These are phyloP conservation scores for Grantiella picta DNA, from an alignment of 2,113 vertebrate genomes.

Conservation along the genomic window DNA sequence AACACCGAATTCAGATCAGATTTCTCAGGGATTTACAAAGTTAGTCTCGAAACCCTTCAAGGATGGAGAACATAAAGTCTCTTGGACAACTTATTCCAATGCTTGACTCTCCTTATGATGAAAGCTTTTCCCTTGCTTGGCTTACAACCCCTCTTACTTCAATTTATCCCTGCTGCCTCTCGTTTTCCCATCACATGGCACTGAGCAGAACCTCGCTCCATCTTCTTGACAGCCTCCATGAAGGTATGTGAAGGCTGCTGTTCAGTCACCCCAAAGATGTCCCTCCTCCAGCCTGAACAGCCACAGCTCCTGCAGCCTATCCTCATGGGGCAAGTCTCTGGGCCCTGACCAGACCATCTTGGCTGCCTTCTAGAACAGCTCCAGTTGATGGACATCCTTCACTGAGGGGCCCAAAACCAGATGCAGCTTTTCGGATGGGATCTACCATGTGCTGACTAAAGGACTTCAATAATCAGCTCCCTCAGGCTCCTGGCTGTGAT, in stretches of 20 bases:
- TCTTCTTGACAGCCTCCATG: not conserved
- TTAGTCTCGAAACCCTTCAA: not conserved
- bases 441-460: not conserved
- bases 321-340: not conserved
- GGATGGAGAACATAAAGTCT: not conserved
- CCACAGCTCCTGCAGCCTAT: not conserved
- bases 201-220: not conserved
- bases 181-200: not conserved
- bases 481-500: not conserved
- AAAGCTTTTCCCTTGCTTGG: not conserved
- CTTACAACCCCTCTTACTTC: not conserved
- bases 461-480: not conserved
- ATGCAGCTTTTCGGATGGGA: not conserved
- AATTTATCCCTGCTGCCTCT: fast-evolving
- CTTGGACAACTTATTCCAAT: not conserved
- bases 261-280: not conserved
- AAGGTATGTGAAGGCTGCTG: not conserved
- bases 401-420: not conserved
- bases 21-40: not conserved
- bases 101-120: not conserved
- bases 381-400: not conserved
- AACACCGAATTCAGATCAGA: not conserved
- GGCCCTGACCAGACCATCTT: not conserved
- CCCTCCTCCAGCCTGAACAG: not conserved
- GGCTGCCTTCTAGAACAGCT: not conserved